A percentile compares a stretch with the other conserved stretches of the same genome.
phyloP scores from a whole-genome alignment of 2,113 vertebrate genomes.

The Agelaius tricolor region DNA sequence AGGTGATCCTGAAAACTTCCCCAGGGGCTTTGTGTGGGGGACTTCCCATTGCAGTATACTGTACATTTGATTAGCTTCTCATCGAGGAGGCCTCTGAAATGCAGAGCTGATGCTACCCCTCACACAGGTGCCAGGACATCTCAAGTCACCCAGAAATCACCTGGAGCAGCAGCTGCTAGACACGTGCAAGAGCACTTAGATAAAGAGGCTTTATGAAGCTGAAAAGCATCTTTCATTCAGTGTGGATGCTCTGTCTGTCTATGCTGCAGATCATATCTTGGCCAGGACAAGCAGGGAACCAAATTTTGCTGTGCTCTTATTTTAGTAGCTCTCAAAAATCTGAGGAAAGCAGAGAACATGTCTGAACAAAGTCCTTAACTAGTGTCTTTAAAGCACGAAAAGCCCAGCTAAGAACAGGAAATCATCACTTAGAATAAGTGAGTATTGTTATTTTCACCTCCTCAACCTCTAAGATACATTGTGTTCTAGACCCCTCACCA shows the following conservation, averaged over 20 bases:
- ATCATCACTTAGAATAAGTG: not conserved
- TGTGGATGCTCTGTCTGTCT: not conserved
- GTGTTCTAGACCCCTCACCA: not conserved
- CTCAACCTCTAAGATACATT: not conserved
- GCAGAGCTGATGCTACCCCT: not conserved
- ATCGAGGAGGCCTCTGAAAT: not conserved
- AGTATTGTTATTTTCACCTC: not conserved
- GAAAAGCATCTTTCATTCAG: not conserved
- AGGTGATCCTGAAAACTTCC: not conserved
- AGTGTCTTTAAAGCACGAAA: not conserved
- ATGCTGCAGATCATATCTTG: not conserved
- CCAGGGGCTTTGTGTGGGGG: not conserved
- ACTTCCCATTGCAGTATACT: not conserved
- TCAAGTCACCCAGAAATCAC: not conserved
- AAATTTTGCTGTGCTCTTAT: not conserved
- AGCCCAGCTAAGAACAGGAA: not conserved
- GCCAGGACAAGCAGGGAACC: not conserved
- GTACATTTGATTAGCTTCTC: not conserved
- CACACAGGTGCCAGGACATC: not conserved
- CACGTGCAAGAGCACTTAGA: accelerated
- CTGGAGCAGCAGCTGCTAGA: accelerated
- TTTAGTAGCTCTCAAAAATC: not conserved
- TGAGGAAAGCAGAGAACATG: not conserved
- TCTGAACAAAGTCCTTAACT: not conserved
- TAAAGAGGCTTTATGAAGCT: not conserved